Evolutionary conservation across 2,113 vertebrate species (phyloP), one percentile per base, ranked within the genome.

Genomic region (Leptobrachium ailaonicum): DNA sequence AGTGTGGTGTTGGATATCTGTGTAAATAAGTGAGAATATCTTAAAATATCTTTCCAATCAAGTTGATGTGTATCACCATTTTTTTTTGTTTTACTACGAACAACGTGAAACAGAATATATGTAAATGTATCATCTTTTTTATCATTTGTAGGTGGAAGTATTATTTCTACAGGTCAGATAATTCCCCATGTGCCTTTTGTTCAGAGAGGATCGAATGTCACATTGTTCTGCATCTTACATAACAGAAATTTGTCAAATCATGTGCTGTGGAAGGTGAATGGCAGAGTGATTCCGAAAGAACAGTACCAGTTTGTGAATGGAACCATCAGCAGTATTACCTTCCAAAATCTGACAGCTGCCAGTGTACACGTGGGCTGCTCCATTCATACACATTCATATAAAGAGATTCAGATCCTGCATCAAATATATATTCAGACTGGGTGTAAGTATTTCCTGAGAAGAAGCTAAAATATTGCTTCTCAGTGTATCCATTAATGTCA

Each of bases 191-290:
- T 79, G 44, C 75, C 85, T 82, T 84, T 82, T 85, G 83, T 88
- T 76, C 45, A 83, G 80, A 83, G 83, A 76, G 83, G 84, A 68
- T 88, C 87, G 14, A 40, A 81, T 41, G n/a, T 87, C 71, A 56
- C 79, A 54, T 56, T 84, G 0, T 83, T 76, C 14, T 91, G 88
- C 82, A 42, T 67, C 71, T 84, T 89, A 2, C 82, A 83, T 67
- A 83, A 82, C 67, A 74, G 0, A 2, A 71, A 83, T 4, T 32
- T 0, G 0, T 41, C 87, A 84, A 87, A 82, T 70, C 70, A 88
- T n/a, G 82, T 90, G 3, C 83, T 87, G 71, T 90, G 89, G 88
- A 88, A 73, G 67, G 4, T 89, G 72, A 88, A 88, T 47, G 54
- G 82, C 71, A 45, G 80, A 62, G 0, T 83, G 62, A 84, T 88